Percentiles rank a stretch among this genome's conserved stretches.
These are phyloP conservation scores for Araneus ventricosus DNA, from an alignment of 1,140 invertebrate species.

Conservation along the genomic window DNA sequence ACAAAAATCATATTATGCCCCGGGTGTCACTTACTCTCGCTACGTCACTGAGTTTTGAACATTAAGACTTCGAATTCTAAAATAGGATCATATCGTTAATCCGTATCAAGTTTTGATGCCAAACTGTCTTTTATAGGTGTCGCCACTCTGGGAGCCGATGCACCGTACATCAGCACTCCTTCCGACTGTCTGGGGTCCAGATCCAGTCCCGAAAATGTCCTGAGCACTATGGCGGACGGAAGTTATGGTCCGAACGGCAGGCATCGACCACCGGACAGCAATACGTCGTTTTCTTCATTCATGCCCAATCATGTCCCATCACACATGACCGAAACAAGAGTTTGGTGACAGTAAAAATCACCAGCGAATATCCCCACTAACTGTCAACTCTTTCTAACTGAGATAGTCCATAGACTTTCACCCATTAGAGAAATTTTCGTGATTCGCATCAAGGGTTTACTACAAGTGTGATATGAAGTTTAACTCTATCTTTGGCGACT, in stretches of 20 bases:
- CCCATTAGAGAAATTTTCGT: neutral
- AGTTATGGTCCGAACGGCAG: neutral
- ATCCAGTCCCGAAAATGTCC: slow-evolving; percentile 63
- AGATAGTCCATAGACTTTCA: neutral
- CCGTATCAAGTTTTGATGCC: too few species aligned
- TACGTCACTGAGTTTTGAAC: too few species aligned
- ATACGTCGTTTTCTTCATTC: slow-evolving; percentile 35
- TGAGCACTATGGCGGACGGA: neutral
- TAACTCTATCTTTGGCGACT: neutral
- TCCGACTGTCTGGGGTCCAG: slow-evolving; percentile 59
- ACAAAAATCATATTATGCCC: too few species aligned
- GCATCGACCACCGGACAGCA: neutral
- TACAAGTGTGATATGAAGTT: neutral
- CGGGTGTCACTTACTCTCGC: too few species aligned
- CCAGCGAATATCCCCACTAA: neutral
- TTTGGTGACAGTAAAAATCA: slow-evolving; percentile 47
- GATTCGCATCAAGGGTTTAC: neutral
- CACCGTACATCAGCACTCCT: slow-evolving; percentile 24
- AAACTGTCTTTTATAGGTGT: neutral
- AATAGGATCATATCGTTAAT: too few species aligned
- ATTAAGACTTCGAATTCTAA: too few species aligned
- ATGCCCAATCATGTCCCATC: slow-evolving; percentile 47
- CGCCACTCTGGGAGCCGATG: neutral
- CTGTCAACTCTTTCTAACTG: neutral
- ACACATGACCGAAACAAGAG: slow-evolving; percentile 59